These are phyloP conservation scores for Nasonia giraulti DNA, from an alignment of 1,140 invertebrate species.

Conservation along the genomic window DNA sequence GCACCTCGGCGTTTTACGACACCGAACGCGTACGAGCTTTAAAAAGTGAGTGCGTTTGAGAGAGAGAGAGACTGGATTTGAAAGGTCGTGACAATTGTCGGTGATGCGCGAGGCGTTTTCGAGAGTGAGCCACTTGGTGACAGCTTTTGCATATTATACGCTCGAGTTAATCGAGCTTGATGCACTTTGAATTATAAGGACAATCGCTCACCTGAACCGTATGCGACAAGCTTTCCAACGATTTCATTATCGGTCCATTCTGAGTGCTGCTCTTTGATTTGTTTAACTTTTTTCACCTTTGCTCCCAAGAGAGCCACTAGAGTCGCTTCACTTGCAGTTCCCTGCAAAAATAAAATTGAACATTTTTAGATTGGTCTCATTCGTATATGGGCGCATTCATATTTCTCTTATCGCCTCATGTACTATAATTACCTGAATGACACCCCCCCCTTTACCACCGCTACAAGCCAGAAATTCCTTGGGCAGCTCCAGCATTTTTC, in stretches of 20 bases:
- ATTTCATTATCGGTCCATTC: slow-evolving; percentile 89
- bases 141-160: not conserved
- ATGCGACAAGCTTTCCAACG: slow-evolving; percentile 90
- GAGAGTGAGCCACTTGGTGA: not conserved
- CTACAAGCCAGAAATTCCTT: slow-evolving; percentile 88
- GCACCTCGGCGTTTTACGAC: not conserved
- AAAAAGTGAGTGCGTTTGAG: not conserved
- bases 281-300: slow-evolving; percentile 84
- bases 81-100: not conserved
- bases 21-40: slow-evolving; percentile 5
- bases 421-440: slow-evolving; percentile 83
- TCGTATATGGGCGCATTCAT: too few species aligned
- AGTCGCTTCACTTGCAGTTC: slow-evolving; percentile 91
- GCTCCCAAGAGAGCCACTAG: slow-evolving; percentile 93
- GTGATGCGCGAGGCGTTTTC: not conserved
- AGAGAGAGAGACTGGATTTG: not conserved
- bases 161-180: not conserved
- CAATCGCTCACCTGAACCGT: slow-evolving; percentile 80
- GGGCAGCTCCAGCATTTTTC: slow-evolving; percentile 94
- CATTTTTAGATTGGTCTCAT: too few species aligned
- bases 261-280: slow-evolving; percentile 82
- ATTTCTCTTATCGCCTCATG: too few species aligned
- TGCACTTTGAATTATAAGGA: too few species aligned
- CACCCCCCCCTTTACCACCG: slow-evolving; percentile 90
- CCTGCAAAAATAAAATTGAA: slow-evolving; percentile 69